A percentile compares a stretch with the other conserved stretches of the same genome.
Conservation (phyloP, 2,888 invertebrate species). For the Hemaris fuciformis region DNA sequence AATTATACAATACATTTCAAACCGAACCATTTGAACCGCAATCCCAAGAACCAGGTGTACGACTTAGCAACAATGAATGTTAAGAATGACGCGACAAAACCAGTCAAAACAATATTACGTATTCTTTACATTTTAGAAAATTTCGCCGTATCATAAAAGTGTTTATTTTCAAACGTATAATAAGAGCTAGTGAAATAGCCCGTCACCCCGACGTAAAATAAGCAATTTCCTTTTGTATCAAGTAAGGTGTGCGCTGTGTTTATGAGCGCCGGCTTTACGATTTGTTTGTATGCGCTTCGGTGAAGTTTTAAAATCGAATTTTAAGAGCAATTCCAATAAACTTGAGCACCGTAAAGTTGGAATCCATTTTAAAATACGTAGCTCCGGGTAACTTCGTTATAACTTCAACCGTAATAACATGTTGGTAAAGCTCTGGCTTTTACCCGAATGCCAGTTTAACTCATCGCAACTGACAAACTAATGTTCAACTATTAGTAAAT, state of each 20-base stretch:
- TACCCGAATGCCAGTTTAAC: background rate
- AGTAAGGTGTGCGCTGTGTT: slow-evolving; percentile 65
- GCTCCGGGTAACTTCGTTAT: slow-evolving; percentile 13
- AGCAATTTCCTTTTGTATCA: slow-evolving; percentile 78
- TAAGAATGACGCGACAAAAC: background rate
- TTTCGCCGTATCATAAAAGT: slow-evolving; percentile 51
- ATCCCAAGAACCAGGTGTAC: background rate
- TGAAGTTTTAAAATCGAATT: slow-evolving; percentile 63
- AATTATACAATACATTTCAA: no score
- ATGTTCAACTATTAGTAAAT: background rate
- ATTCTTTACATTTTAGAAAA: slow-evolving; percentile 3
- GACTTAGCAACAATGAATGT: background rate
- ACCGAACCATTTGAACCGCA: no score
- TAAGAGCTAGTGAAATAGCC: slow-evolving; percentile 59
- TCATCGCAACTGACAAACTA: background rate
- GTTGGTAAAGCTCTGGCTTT: background rate
- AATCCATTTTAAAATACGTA: slow-evolving; percentile 12
- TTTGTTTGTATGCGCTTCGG: slow-evolving; percentile 62
- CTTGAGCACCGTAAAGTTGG: slow-evolving; percentile 29
- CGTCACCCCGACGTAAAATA: slow-evolving; percentile 73
- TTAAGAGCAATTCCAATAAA: slow-evolving; percentile 56
- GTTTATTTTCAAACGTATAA: slow-evolving; percentile 66
- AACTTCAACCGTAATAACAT: background rate
- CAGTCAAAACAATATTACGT: slow-evolving; percentile 5
- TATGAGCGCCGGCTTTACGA: slow-evolving; percentile 72